Base-by-base conservation (phyloP, 2,113 vertebrate genomes). In the Mesoclemmys tuberculata region DNA sequence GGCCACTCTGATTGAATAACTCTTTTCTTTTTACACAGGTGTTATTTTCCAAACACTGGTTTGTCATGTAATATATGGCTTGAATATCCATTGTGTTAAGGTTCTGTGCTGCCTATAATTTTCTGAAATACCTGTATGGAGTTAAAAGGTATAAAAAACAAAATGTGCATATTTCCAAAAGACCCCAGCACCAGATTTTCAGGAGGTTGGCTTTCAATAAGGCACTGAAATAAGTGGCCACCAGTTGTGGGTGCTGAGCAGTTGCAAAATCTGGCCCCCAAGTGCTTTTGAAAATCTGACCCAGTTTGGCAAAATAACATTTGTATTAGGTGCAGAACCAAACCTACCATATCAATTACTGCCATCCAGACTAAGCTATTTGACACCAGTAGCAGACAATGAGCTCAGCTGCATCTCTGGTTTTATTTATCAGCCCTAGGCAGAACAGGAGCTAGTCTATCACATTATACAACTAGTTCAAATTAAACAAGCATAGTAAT, bases 1-100 rank as follows among this genome's bases (percentile, higher is more conserved):
- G 79, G 85, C 93, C 88, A 93, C 87, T 88, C 94, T 94, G 96
- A 96, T 97, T 97, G 94, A 97, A 95, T 87, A 92, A 84, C 2
- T 38, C 19, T 87, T 88, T 52, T 85, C 48, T 84, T 90, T 96
- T 79, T 87, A 92, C 97, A 96, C 82, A 83, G 82, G 26, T 13
- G 94, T 96, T 96, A 94, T 87, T 95, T 96, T 58, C 94, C 95
- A 29, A 0, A 0, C 71, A 79, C 49, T 41, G 26, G 92, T 89
- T 93, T 89, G 80, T 77, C 92, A 87, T 74, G 92, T 95, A 90
- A 85, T 90, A 7, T 51, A 2, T 2, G 58, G 54, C 75, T 93
- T 93, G 84, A 55, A 22, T 93, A 51, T 87, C 89, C 85, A 46
- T 77, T 77, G 26, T 44, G 10, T 77, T 77, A 26, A 21, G 12